Evolutionary conservation across 2,888 invertebrate species (phyloP), one percentile per base, ranked within the genome.

Genomic region (Drosophila paranaensis): DNA sequence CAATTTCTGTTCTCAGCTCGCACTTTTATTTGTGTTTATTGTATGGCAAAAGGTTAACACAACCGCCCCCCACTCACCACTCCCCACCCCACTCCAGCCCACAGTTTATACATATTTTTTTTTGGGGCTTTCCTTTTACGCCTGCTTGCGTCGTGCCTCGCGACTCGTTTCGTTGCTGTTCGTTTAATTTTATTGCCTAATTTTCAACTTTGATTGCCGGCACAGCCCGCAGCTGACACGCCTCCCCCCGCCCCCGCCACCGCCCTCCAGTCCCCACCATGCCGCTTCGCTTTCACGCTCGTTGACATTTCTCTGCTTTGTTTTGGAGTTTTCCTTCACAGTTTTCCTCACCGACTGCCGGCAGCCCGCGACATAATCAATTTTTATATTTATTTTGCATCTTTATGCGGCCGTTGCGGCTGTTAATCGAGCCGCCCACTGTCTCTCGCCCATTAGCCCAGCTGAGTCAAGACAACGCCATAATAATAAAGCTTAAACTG

Each of bases 121-220:
- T 13, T 16, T 37, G 9, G 3, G 10, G 5, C 14, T 33, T 51
- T 35, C 45, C 25, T 45, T 40, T 54, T 48, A 40, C 43, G 54
- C 20, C n/a, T 14, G 27, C 43, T 20, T 33, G 16, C 37, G 40
- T 20, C 37, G 13, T 39, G 37, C 37, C 54, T 54, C 60, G 48
- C 63, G 71, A 56, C 53, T 33, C 58, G 64, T 82, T 77, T 80
- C 82, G 83, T 84, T 74, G 87, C 82, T 71, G 85, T 85, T 89
- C 88, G 80, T 85, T 85, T 89, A 85, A 85, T 85, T 85, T 85
- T 89, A 89, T 85, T 89, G 85, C 85, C 85, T 80, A 88, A 85
- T 85, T 85, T 82, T 89, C 85, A 89, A 89, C 89, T 85, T 85
- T 85, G 85, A 85, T 85, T 89, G 85, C 85, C 68, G 62, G 42